Evolutionary conservation across 2,113 vertebrate species (phyloP).

Genomic region (Indicator indicator): DNA sequence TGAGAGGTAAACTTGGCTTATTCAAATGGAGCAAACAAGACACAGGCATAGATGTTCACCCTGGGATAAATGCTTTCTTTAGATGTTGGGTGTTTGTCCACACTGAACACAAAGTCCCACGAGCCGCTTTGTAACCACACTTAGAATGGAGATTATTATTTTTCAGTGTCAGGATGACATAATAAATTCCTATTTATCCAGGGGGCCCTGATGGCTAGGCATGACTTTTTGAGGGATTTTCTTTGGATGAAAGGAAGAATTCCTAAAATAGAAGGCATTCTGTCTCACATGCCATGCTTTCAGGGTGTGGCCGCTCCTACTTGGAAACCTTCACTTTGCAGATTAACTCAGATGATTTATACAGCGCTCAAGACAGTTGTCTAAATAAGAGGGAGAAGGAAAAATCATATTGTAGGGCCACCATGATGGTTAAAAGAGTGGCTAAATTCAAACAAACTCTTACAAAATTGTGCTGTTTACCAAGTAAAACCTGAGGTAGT

Average conservation of each 20-base stretch:
- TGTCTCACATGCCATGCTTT: conserved; percentile 64
- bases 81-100: conserved; percentile 10
- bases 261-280: conserved; percentile 69
- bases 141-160: conserved; percentile 36
- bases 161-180: conserved; percentile 44
- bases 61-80: neutral
- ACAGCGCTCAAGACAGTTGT: conserved; percentile 45
- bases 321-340: conserved; percentile 60
- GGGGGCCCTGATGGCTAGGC: conserved; percentile 36
- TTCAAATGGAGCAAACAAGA: neutral
- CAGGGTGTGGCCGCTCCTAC: conserved; percentile 63
- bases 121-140: conserved; percentile 7
- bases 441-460: conserved; percentile 30
- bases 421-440: conserved; percentile 39
- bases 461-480: neutral
- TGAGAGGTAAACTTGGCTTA: neutral
- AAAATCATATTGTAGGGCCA: conserved; percentile 18
- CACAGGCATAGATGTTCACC: neutral
- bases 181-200: conserved; percentile 42
- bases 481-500: neutral
- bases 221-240: conserved; percentile 75
- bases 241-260: conserved; percentile 63
- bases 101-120: neutral
- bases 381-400: conserved; percentile 50
- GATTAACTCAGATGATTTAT: conserved; percentile 63